Evolutionary conservation across 1,140 invertebrate genomes (phyloP), one percentile per base, ranked within the genome.

Genomic region (Cydia fagiglandana): DNA sequence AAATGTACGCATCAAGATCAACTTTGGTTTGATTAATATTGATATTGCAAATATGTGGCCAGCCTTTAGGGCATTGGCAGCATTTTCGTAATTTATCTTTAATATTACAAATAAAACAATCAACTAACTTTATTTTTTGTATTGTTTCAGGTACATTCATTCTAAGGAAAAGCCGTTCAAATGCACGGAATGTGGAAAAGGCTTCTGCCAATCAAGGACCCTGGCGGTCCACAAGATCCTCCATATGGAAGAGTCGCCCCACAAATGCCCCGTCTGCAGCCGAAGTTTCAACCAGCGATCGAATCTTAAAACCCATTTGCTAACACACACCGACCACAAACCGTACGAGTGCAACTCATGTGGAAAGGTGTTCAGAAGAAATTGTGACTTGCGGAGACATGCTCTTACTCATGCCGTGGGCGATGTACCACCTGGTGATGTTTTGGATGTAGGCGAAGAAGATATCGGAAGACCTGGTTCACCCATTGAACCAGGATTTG

Each of bases 151-250:
- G 94, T 99, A 98, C 89, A 99, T 99, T 79, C 98, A 99, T 93
- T 98, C 97, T 38, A 99, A 99, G 92, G 98, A 99, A 91, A 99
- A 99, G 87, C 98, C 98, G 0, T 99, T 98, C 94, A 99, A 98
- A 93, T 99, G 98, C 90, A 96, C 95, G 17, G 97, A 98, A 91
- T 99, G 98, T 87, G 97, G 98, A 73, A 99, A 99, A 93, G 98
- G 98, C 13, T 99, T 99, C 94, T 99, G 98, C 88, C 98, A 99
- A 86, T 97, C 97, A 17, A 94, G 98, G 50, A 99, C 98, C 0
- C 93, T 99, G 78, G 97, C 98, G 9, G 97, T 98, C 3, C 98
- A 99, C 94, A 97, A 97, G 88, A 98, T 98, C 83, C 94, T 98
- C 5, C 97, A 98, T 88, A 96, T 98, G 96, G 97, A 98, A 87